Percentiles rank a stretch among this genome's conserved stretches.
These are phyloP conservation scores for Macrotus californicus DNA, from an alignment of 2,113 vertebrate species.

Conservation along the genomic window DNA sequence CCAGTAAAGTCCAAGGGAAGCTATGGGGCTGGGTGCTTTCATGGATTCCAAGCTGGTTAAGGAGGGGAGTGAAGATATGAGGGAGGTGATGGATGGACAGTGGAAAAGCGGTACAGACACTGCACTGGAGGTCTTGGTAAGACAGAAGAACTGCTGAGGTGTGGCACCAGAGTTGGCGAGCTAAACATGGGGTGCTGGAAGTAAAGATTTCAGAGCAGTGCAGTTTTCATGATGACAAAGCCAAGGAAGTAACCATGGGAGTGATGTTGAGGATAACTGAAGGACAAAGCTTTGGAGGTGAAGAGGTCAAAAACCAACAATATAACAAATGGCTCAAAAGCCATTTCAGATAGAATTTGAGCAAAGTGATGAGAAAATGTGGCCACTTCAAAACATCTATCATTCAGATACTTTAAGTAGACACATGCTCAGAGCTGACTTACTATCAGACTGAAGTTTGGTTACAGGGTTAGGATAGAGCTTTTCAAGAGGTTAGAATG, in stretches of 20 bases:
- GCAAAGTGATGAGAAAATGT: neutral
- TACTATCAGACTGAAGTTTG: neutral
- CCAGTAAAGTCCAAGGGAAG: neutral
- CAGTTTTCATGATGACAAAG: neutral
- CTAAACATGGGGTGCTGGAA: neutral
- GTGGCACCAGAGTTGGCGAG: neutral
- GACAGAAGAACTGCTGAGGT: neutral
- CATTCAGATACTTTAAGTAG: neutral
- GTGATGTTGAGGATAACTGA: neutral
- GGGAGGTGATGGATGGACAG: neutral
- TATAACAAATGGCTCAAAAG: neutral
- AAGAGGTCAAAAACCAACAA: neutral
- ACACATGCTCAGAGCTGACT: neutral
- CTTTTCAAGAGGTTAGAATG: constrained; percentile 34
- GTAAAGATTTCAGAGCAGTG: neutral
- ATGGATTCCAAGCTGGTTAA: neutral
- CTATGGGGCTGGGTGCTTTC: neutral
- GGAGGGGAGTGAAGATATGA: neutral
- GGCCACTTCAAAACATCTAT: neutral
- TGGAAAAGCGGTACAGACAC: neutral
- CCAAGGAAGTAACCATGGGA: neutral
- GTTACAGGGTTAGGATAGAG: neutral
- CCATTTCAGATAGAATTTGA: neutral
- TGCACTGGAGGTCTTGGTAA: neutral
- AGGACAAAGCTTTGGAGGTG: neutral